Evolutionary conservation across 2,888 invertebrate genomes (phyloP).

Genomic region (Drosophila trichaetosa): DNA sequence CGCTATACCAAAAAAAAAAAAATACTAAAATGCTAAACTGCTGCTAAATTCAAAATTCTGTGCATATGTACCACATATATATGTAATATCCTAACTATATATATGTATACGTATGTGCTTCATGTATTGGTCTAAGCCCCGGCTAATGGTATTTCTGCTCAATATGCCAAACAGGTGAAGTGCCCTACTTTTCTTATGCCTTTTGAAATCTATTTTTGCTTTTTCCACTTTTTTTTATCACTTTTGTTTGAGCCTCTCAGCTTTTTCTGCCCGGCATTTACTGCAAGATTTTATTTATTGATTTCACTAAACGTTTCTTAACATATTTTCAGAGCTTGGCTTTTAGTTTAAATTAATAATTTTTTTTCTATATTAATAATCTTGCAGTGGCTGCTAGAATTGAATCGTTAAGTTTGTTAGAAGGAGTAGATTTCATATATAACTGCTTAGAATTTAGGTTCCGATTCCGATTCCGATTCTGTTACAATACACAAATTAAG

Average conservation of each 20-base stretch:
- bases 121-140: slow-evolving; percentile 41
- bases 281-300: not conserved
- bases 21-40: slow-evolving; percentile 2
- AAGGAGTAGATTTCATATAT: not conserved
- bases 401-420: not conserved
- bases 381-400: not conserved
- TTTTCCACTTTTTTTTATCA: not conserved
- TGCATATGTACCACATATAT: slow-evolving; percentile 28
- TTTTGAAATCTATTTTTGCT: not conserved
- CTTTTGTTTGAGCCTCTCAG: not conserved
- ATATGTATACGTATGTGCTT: slow-evolving; percentile 40
- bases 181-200: slow-evolving; percentile 17
- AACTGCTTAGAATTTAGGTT: not conserved
- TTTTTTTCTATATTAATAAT: not conserved
- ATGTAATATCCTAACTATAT: slow-evolving; percentile 2
- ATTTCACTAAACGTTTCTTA: not conserved
- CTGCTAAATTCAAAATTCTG: slow-evolving; percentile 51
- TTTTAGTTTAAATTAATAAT: not conserved
- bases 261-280: slow-evolving; percentile 5
- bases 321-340: no score
- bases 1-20: slow-evolving; percentile 11
- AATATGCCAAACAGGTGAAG: slow-evolving; percentile 53
- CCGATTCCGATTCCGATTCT: not conserved
- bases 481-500: not conserved
- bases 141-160: slow-evolving; percentile 31